A percentile compares a stretch with the other conserved stretches of the same genome.
phyloP scores from a whole-genome alignment of 2,797 vertebrate genomes.

The Gambusia yucatana region DNA sequence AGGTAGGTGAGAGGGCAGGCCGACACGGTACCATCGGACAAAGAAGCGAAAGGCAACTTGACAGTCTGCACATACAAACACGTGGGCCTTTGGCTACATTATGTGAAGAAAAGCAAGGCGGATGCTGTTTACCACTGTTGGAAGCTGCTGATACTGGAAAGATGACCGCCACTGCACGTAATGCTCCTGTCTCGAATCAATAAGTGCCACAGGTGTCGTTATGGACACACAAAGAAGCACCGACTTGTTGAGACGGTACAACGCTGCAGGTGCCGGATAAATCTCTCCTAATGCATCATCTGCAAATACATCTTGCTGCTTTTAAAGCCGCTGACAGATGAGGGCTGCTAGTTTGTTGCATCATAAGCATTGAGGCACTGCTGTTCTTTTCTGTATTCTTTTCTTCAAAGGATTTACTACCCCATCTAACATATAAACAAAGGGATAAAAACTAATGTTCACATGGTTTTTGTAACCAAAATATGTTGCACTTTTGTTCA shows the following conservation, averaged over 20 bases:
- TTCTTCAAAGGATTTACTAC: constrained; percentile 7
- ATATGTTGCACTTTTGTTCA: background rate
- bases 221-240: constrained; percentile 31
- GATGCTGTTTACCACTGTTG: constrained; percentile 31
- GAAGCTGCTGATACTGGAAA: constrained; percentile 60
- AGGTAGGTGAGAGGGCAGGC: constrained; percentile 54
- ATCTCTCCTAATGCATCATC: constrained; percentile 26
- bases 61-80: constrained; percentile 30
- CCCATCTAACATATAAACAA: constrained; percentile 13
- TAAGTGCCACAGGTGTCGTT: constrained; percentile 50
- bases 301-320: constrained; percentile 12
- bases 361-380: constrained; percentile 16
- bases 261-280: constrained; percentile 13
- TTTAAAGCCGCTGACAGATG: constrained; percentile 42
- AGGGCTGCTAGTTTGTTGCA: constrained; percentile 29
- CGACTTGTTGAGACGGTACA: constrained; percentile 19
- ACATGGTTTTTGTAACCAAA: background rate
- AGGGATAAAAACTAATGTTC: background rate
- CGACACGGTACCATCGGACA: constrained; percentile 26
- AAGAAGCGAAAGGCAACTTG: constrained; percentile 38
- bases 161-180: constrained; percentile 39
- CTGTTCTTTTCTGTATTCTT: constrained; percentile 9
- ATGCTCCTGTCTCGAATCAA: constrained; percentile 48
- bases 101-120: constrained; percentile 57
- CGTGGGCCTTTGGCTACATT: constrained; percentile 19